phyloP scores from a whole-genome alignment of 2,888 invertebrate species.

The Andrena marginata region DNA sequence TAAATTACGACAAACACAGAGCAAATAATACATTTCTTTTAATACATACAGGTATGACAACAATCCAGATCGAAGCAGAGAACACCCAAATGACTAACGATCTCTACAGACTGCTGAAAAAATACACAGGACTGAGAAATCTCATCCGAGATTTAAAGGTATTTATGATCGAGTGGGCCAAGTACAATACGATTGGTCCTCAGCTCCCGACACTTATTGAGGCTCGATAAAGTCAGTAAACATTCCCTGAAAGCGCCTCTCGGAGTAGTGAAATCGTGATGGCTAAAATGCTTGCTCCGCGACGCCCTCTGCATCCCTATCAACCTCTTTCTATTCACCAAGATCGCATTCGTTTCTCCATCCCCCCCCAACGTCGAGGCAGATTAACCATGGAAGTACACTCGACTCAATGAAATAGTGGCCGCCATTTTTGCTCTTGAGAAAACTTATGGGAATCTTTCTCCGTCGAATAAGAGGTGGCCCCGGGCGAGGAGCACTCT shows the following conservation, averaged over 20 bases:
- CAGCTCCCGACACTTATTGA: background rate
- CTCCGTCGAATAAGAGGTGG: conserved; percentile 25
- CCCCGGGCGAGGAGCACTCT: conserved; percentile 22
- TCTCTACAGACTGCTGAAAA: conserved; percentile 95
- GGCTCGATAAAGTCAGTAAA: conserved; percentile 9
- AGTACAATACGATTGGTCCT: background rate
- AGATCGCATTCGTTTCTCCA: background rate
- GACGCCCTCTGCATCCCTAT: background rate
- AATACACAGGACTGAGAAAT: conserved; percentile 95
- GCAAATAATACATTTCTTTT: conserved; percentile 23
- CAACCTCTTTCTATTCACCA: background rate
- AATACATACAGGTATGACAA: conserved; percentile 93
- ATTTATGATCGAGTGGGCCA: conserved; percentile 7
- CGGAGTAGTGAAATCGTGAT: background rate
- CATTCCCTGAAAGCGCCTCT: background rate
- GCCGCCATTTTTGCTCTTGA: conserved; percentile 3
- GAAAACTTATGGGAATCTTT: background rate
- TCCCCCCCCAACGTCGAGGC: background rate
- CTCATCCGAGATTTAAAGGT: conserved; percentile 96
- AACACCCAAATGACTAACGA: conserved; percentile 98
- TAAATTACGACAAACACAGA: no score
- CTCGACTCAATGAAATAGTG: background rate
- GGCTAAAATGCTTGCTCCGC: background rate
- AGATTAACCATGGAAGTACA: background rate
- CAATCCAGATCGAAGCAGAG: conserved; percentile 96